Evolutionary conservation across 2,888 invertebrate species (phyloP), one percentile per base, ranked within the genome.

Genomic region (Philhelius pedissequus): DNA sequence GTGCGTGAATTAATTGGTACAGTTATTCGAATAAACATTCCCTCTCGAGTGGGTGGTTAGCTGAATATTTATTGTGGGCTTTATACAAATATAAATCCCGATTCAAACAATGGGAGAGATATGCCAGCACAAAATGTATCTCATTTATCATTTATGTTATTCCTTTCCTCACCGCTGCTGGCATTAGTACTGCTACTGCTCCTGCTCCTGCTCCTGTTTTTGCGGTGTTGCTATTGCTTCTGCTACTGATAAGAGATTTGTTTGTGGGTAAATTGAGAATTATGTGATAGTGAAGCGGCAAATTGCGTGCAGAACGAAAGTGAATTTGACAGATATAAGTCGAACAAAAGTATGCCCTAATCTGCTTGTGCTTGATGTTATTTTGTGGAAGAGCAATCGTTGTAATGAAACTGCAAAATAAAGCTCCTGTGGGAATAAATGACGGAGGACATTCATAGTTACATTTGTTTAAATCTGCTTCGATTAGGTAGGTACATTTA

Each of bases 1-100:
- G 15, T 48, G 32, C 69, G 35, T 40, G 69, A 54, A 70, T 69
- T 76, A 60, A 68, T 70, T 77, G 25, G 25, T 32, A 58, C 35
- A 62, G 15, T 43, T 70, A 20, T 40, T 30, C 40, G 52, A 48
- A 48, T 48, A 27, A 64, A 48, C 13, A 48, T 30, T 18, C 7
- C 18, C 18, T 30, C 30, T 32, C n/a, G 32, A 64, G 30, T 43
- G 64, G 62, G 30, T 62, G 45, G 27, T 27, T 27, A 25, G 18
- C 18, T 30, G 43, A 7, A 27, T 43, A 62, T 43, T 60, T 62
- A 48, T 22, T 32, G 30, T 18, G 20, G 20, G 30, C 30, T n/a
- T 48, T 22, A 20, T 35, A 27, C n/a, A 30, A 45, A 64, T 32
- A 45, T 48, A 48, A 32, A 32, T 64, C 20, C 45, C 20, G 4